Percentiles rank a stretch among this genome's conserved stretches.
Evolutionary conservation across 2,113 vertebrate species (phyloP).

Genomic region (Mandrillus leucophaeus): DNA sequence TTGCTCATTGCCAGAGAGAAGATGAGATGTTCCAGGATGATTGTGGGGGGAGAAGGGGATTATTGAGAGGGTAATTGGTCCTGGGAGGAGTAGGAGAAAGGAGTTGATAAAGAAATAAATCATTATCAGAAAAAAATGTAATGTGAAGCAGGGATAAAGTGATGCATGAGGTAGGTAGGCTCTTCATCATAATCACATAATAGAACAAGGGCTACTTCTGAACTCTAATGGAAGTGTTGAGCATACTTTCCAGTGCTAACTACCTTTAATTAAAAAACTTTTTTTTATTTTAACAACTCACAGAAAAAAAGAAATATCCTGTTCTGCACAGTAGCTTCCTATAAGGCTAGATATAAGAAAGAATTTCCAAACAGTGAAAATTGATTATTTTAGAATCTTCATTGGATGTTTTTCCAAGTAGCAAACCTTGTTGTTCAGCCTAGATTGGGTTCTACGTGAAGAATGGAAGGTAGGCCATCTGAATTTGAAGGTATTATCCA

Average conservation of each 20-base stretch:
- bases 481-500: neutral
- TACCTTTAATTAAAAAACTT: neutral
- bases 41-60: neutral
- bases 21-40: neutral
- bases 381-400: neutral
- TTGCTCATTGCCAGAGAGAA: neutral
- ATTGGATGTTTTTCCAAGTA: neutral
- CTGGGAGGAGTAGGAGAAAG: neutral
- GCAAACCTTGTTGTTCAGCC: neutral
- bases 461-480: neutral
- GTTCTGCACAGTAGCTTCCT: neutral
- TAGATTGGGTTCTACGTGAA: neutral
- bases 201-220: neutral
- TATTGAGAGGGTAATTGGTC: neutral
- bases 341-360: slow-evolving; percentile 25
- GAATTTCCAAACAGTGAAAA: neutral
- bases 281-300: neutral
- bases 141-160: neutral
- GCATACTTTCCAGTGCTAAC: neutral
- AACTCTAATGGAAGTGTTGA: slow-evolving; percentile 29
- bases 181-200: neutral
- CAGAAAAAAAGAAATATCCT: neutral
- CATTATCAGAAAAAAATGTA: neutral
- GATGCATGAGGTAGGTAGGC: neutral
- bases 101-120: slow-evolving; percentile 4